Conservation (phyloP, 1,140 invertebrate genomes). For the Copidosoma floridanum region DNA sequence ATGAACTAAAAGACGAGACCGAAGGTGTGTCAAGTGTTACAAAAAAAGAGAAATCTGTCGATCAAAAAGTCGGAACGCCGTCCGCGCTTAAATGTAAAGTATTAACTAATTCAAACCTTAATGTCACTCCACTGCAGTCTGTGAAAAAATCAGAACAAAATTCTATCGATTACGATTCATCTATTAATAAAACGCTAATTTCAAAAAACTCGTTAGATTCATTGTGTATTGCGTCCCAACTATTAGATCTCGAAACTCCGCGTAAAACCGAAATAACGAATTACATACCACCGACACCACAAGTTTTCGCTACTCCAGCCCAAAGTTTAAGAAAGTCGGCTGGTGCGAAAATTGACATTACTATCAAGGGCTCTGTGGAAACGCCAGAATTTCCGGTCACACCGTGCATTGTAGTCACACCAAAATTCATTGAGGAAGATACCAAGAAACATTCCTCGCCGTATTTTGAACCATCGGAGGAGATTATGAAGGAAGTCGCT, state of each 20-base stretch:
- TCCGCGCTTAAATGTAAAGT: too few species aligned
- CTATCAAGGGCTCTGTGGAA: constrained; percentile 44
- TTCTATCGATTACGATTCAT: too few species aligned
- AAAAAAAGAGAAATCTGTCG: too few species aligned
- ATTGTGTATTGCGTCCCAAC: too few species aligned
- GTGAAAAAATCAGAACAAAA: too few species aligned
- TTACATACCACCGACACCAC: constrained; percentile 48
- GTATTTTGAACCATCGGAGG: constrained; percentile 44
- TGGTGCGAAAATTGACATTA: constrained; percentile 32
- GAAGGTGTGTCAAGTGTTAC: too few species aligned
- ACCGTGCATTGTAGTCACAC: constrained; percentile 45
- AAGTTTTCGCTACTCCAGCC: constrained; percentile 42
- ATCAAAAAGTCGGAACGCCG: too few species aligned
- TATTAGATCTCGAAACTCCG: constrained; percentile 48
- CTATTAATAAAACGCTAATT: too few species aligned
- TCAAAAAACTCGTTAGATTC: too few species aligned
- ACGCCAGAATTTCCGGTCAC: constrained; percentile 52
- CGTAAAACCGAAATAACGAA: constrained; percentile 37
- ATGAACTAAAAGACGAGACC: too few species aligned
- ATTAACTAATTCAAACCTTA: too few species aligned
- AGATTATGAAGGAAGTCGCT: background rate
- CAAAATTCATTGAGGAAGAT: constrained; percentile 36
- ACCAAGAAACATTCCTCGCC: constrained; percentile 34
- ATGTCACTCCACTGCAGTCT: too few species aligned
- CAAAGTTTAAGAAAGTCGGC: constrained; percentile 36